Base-by-base conservation (phyloP, 2,113 vertebrate species). In the Cheirogaleus medius region DNA sequence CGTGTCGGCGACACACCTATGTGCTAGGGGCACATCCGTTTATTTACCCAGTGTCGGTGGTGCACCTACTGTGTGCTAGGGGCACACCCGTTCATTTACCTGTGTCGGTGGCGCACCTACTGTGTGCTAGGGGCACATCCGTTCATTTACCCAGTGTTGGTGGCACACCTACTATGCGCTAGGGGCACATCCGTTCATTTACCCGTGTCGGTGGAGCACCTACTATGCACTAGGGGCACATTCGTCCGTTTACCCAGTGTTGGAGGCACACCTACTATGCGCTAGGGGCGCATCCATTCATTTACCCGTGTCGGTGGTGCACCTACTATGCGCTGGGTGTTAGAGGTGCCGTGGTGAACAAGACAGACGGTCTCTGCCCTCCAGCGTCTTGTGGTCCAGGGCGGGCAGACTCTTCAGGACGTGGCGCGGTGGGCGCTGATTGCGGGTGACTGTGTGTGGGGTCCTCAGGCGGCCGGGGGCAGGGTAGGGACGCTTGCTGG, bases 291-390 rank as follows among this genome's bases (percentile, higher is more conserved):
- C 66, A 69, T 69, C n/a, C 37, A 42, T 71, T 71, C 56, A 42
- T 73, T 73, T 42, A 27, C 69, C 69, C 25, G 37, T 25, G 12
- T 27, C 13, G 23, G 69, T 27, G 69, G 39, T 13, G 49, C 56
- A 23, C 47, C 23, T 64, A n/a, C 63, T 52, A 1, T 8, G 47
- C 1, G 15, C 12, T 9, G 6, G 27, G 47, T 7, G 37, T 7
- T 4, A 3, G 18, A 49, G 37, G 11, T 6, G 34, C 66, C 5
- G 20, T 6, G 0, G 63, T 1, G 60, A 73, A 32, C 21, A 29
- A 34, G 78, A 42, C 32, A n/a, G 64, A 18, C 4, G 39, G 42
- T 34, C 56, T 42, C 56, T 11, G 82, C 90, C 29, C 34, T 34
- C 52, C 11, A n/a, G 37, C 27, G 2, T 10, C 71, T 25, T 13